Percentiles rank a stretch among this genome's conserved stretches.
Evolutionary conservation across 2,797 vertebrate genomes (phyloP).

Genomic region (Hoplostethus atlanticus): DNA sequence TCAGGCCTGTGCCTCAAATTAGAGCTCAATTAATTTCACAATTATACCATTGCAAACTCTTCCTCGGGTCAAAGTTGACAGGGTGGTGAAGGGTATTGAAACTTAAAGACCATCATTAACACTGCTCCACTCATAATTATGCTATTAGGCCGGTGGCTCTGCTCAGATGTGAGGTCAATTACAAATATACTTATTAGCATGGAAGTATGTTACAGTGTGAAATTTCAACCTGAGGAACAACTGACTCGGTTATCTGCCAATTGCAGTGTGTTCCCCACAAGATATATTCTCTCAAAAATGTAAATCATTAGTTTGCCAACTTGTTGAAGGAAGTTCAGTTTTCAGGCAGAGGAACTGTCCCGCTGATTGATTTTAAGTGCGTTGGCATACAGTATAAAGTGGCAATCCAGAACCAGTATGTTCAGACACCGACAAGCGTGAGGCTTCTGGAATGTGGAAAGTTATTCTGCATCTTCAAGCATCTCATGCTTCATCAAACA

Average conservation of each 20-base stretch:
- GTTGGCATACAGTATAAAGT: not conserved
- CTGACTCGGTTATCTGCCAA: slow-evolving; percentile 18
- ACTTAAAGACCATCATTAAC: slow-evolving; percentile 82
- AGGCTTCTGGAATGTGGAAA: not conserved
- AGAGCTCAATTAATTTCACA: slow-evolving; percentile 74
- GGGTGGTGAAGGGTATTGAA: slow-evolving; percentile 57
- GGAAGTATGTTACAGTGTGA: slow-evolving; percentile 45
- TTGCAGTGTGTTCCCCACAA: slow-evolving; percentile 10
- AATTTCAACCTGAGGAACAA: slow-evolving; percentile 37
- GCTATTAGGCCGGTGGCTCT: slow-evolving; percentile 63
- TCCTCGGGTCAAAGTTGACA: slow-evolving; percentile 74
- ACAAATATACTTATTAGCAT: slow-evolving; percentile 75
- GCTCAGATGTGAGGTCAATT: slow-evolving; percentile 77
- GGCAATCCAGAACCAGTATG: not conserved
- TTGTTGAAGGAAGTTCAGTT: not conserved
- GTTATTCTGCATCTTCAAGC: slow-evolving; percentile 23
- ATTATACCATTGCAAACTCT: slow-evolving; percentile 66
- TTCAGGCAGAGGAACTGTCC: slow-evolving; percentile 3
- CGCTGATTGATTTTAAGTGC: not conserved
- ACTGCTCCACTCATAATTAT: slow-evolving; percentile 71
- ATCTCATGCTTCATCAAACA: slow-evolving; percentile 30
- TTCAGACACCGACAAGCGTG: not conserved
- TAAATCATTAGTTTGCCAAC: not conserved
- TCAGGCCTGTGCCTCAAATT: slow-evolving; percentile 63
- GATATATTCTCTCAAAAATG: not conserved